Evolutionary conservation across 2,113 vertebrate species (phyloP).

Genomic region (Hippopotamus amphibius): DNA sequence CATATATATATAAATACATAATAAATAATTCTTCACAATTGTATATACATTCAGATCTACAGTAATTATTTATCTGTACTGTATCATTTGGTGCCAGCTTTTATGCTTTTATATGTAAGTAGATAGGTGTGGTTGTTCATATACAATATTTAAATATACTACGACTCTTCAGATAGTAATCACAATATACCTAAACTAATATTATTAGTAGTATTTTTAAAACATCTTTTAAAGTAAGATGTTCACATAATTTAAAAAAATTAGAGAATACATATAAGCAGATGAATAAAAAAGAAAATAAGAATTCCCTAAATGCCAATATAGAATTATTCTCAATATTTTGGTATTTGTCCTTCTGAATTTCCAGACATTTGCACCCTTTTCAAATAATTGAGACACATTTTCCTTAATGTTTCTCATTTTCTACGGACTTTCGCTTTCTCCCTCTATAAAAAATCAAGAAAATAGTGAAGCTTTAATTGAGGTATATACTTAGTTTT

Average conservation of each 20-base stretch:
- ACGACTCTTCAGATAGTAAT: neutral
- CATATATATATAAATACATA: neutral
- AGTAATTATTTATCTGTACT: neutral
- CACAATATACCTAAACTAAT: neutral
- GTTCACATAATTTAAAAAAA: neutral
- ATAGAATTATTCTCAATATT: neutral
- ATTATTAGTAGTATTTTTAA: neutral
- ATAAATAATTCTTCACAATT: neutral
- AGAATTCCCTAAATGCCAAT: neutral
- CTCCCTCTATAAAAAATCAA: constrained; percentile 22
- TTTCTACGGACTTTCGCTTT: neutral
- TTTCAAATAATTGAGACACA: neutral
- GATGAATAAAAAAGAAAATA: neutral
- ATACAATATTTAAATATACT: neutral
- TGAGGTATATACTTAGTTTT: neutral
- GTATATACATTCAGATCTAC: neutral
- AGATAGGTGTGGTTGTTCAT: neutral
- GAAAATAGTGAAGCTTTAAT: constrained; percentile 24
- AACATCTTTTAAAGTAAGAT: neutral
- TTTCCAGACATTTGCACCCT: neutral
- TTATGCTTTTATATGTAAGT: neutral
- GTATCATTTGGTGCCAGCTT: neutral
- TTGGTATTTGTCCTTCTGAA: neutral
- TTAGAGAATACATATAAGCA: neutral
- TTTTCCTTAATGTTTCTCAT: constrained; percentile 17